These are phyloP conservation scores for Drosophila merina DNA, from an alignment of 2,888 invertebrate genomes.

Conservation along the genomic window DNA sequence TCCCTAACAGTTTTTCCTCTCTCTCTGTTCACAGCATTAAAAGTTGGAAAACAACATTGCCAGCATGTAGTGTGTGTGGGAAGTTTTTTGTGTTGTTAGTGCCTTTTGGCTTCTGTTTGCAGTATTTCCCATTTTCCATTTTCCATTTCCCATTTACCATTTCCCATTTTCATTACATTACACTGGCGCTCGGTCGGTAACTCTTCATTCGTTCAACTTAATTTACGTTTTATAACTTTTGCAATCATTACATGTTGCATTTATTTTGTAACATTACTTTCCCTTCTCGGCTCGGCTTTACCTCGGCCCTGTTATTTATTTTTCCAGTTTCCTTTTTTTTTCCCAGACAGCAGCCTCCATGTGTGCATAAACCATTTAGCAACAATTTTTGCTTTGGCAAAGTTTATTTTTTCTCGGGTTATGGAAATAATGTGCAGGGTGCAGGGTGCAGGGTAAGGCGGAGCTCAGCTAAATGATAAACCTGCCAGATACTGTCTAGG, in stretches of 20 bases:
- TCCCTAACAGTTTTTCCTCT: slow-evolving; percentile 60
- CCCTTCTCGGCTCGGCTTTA: slow-evolving; percentile 13
- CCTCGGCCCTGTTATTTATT: slow-evolving; percentile 20
- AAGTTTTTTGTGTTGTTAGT: slow-evolving; percentile 1
- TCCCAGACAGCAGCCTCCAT: slow-evolving; percentile 40
- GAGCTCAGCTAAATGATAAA: slow-evolving; percentile 17
- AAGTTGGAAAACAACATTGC: slow-evolving; percentile 75
- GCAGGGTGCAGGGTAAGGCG: neutral
- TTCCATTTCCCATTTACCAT: slow-evolving; percentile 1
- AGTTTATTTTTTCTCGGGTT: slow-evolving; percentile 45
- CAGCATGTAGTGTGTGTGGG: slow-evolving; percentile 50
- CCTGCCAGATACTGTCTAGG: slow-evolving; percentile 22
- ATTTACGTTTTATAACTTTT: slow-evolving; percentile 78
- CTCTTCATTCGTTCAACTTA: slow-evolving; percentile 77
- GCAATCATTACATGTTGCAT: slow-evolving; percentile 78
- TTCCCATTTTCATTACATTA: slow-evolving; percentile 59
- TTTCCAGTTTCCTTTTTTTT: slow-evolving; percentile 3
- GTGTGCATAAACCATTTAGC: slow-evolving; percentile 75
- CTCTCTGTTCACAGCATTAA: slow-evolving; percentile 46
- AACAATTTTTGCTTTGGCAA: slow-evolving; percentile 68
- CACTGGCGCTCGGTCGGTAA: slow-evolving; percentile 56
- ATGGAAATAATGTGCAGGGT: slow-evolving; percentile 15
- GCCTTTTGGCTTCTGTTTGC: slow-evolving; percentile 28
- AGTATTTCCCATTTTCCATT: slow-evolving; percentile 29
- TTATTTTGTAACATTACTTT: slow-evolving; percentile 48